phyloP scores from a whole-genome alignment of 2,888 invertebrate species.

The Lottia scabra region DNA sequence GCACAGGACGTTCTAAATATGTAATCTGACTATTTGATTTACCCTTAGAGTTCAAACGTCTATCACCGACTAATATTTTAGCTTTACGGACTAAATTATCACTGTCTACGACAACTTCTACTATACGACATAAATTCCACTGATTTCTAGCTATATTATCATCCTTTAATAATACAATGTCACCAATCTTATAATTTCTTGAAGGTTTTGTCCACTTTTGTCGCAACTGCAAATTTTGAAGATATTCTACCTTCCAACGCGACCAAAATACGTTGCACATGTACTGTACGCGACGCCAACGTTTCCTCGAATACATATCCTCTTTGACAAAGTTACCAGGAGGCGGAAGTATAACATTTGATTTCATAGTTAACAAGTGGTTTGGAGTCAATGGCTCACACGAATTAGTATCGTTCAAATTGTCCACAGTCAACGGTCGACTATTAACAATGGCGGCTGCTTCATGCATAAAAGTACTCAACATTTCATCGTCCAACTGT shows the following conservation, averaged over 20 bases:
- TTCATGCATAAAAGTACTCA: slow-evolving; percentile 30
- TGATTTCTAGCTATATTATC: no score
- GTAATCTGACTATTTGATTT: no score
- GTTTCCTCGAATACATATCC: slow-evolving; percentile 32
- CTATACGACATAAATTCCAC: no score
- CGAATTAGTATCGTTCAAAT: not conserved
- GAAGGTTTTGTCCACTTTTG: no score
- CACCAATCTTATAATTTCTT: no score
- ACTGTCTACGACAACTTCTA: no score
- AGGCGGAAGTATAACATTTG: slow-evolving; percentile 8
- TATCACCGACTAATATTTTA: no score
- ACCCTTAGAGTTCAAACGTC: no score
- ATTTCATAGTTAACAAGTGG: slow-evolving; percentile 24
- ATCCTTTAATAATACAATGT: no score
- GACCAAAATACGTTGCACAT: slow-evolving; percentile 39
- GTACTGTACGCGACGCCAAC: slow-evolving; percentile 36
- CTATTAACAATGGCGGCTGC: slow-evolving; percentile 30
- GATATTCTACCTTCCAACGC: slow-evolving; percentile 35
- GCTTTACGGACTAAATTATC: no score
- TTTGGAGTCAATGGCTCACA: slow-evolving; percentile 25
- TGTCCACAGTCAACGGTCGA: slow-evolving; percentile 27
- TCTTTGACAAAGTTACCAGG: slow-evolving; percentile 28
- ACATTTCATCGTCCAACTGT: slow-evolving; percentile 23
- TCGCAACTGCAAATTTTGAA: no score
- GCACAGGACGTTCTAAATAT: no score